phyloP scores from a whole-genome alignment of 2,113 vertebrate species.

The Antidorcas marsupialis region DNA sequence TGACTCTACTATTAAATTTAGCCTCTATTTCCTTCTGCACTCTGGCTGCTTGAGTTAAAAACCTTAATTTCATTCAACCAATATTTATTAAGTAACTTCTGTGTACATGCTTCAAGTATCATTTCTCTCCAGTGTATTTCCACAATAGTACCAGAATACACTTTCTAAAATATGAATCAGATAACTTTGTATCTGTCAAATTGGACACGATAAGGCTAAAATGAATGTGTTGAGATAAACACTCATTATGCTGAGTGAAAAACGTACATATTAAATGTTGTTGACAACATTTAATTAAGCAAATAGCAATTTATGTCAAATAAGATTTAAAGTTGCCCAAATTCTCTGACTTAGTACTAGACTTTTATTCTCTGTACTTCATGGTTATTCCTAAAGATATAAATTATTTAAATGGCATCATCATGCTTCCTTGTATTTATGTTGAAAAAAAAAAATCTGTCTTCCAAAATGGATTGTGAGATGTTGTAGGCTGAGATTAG shows the following conservation, averaged over 20 bases:
- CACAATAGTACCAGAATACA: background rate
- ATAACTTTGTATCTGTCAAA: background rate
- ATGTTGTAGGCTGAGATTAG: background rate
- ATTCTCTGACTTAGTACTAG: background rate
- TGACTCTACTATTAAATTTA: background rate
- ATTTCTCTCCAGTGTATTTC: background rate
- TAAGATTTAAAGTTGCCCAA: background rate
- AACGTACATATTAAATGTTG: background rate
- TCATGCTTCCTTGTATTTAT: background rate
- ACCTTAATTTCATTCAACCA: background rate
- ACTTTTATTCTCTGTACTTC: background rate
- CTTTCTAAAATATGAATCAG: background rate
- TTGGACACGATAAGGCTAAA: background rate
- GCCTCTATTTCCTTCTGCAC: background rate
- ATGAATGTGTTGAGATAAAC: background rate
- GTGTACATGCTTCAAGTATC: background rate
- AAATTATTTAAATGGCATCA: conserved; percentile 24
- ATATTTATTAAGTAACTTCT: background rate
- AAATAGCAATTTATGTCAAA: background rate
- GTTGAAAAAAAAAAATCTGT: background rate
- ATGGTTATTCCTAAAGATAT: background rate
- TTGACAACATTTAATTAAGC: background rate
- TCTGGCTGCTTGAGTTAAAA: background rate
- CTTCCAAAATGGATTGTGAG: background rate
- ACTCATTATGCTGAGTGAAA: background rate